Base-by-base conservation (phyloP, 2,113 vertebrate species). In the Erpornis zantholeuca region DNA sequence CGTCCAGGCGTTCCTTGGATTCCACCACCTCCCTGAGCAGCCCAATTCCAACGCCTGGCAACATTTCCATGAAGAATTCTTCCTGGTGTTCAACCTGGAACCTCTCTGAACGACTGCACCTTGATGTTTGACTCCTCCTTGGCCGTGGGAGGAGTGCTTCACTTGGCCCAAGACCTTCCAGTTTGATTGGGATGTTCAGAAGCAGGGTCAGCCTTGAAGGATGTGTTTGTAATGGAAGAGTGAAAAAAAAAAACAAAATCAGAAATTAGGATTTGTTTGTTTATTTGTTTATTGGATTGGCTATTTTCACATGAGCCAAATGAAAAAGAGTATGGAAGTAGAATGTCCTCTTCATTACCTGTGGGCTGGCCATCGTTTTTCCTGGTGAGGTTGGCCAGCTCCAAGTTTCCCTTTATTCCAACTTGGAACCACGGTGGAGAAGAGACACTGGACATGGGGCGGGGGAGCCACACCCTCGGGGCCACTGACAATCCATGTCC, bases 401-500 rank as follows among this genome's bases (percentile, higher is more conserved):
- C 35, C 13, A 50, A 24, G 9, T 64, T 69, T 65, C 5, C 36
- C 8, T 68, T 83, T 29, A n/a, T 65, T 82, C 47, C 49, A 47
- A 7, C 68, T 15, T 28, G 56, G 40, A 77, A 18, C 19, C 24
- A 4, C 1, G 8, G 15, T 33, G 40, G 24, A 86, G 38, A 81
- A 47, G n/a, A 70, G 3, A 23, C 28, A 12, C 0, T 47, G 75
- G 12, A 2, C 1, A 5, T 28, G 3, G 18, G 18, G n/a, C 70
- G 29, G 52, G 38, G 69, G 86, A 95, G 50, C 54, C 60, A 14
- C 52, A 28, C 83, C 64, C 52, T 59, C 40, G 64, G 44, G 5
- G 13, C 27, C 12, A 7, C 28, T 11, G 0, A 2, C 17, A 65
- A 56, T 78, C 64, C 1, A 0, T 33, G 73, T 76, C 92, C 52